Conservation (phyloP, 2,888 invertebrate species). For the Phortica okadai region DNA sequence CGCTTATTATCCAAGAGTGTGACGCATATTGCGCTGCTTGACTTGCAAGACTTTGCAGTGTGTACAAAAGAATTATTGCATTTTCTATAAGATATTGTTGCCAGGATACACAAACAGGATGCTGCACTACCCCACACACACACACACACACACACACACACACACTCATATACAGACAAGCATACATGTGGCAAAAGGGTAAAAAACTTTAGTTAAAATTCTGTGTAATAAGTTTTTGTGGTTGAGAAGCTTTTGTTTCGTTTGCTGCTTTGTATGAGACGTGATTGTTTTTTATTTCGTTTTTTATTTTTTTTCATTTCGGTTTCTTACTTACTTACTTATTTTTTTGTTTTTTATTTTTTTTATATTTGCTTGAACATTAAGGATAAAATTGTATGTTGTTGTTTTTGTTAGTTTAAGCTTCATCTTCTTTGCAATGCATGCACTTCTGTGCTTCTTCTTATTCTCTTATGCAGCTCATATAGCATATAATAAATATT, state of each 20-base stretch:
- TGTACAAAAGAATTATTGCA: constrained; percentile 64
- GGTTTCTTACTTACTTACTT: background rate
- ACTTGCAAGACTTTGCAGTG: constrained; percentile 47
- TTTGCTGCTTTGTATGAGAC: background rate
- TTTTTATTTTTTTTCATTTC: background rate
- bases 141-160: background rate
- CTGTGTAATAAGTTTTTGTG: constrained; percentile 30
- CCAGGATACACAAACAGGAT: constrained; percentile 25
- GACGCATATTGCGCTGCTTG: constrained; percentile 13
- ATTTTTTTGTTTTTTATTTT: background rate
- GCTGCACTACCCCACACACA: background rate
- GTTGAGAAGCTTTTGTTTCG: constrained; percentile 14
- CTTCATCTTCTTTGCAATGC: background rate
- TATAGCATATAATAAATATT: constrained; percentile 25
- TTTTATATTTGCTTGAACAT: background rate
- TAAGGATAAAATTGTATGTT: constrained; percentile 36
- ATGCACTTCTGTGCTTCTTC: background rate
- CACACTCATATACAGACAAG: background rate
- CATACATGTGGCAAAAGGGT: constrained; percentile 6
- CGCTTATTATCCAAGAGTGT: constrained; percentile 13
- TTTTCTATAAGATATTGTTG: constrained; percentile 31
- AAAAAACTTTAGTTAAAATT: constrained; percentile 16
- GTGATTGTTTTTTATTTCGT: background rate
- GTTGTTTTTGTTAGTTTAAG: background rate
- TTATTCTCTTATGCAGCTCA: background rate